phyloP scores from a whole-genome alignment of 2,113 vertebrate genomes.

The Macroglossus sobrinus region DNA sequence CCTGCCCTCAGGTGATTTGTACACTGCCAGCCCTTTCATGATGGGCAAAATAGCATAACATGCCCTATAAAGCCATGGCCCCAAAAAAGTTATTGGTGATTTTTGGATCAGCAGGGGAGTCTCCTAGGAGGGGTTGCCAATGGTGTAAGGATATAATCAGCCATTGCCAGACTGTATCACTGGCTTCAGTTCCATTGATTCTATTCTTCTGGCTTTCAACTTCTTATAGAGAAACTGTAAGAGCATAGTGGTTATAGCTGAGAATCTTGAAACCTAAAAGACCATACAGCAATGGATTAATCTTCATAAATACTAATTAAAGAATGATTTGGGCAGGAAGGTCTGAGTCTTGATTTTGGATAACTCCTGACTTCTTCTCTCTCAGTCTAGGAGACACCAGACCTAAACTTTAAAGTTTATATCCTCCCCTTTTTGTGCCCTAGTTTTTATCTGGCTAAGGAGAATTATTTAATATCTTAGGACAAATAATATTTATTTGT shows the following conservation, averaged over 20 bases:
- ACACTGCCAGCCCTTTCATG: slow-evolving; percentile 58
- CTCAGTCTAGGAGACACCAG: not conserved
- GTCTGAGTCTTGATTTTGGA: not conserved
- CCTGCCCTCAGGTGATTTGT: slow-evolving; percentile 72
- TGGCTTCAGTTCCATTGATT: not conserved
- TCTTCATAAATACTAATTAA: slow-evolving; percentile 1
- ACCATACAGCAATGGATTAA: too few species aligned
- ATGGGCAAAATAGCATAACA: slow-evolving; percentile 49
- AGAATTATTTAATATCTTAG: not conserved
- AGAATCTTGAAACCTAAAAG: not conserved
- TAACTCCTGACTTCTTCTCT: not conserved
- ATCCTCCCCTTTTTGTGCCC: not conserved
- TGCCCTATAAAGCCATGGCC: slow-evolving; percentile 11
- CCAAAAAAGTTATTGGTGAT: not conserved
- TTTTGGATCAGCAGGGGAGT: not conserved
- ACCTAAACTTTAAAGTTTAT: not conserved
- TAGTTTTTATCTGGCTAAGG: not conserved
- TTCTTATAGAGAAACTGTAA: not conserved
- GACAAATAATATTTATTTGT: not conserved
- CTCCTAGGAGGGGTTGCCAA: not conserved
- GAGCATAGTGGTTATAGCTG: not conserved
- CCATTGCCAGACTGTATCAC: not conserved
- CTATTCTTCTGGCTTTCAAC: not conserved
- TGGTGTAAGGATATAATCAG: not conserved
- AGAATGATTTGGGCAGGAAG: not conserved